These are phyloP conservation scores for Eueremaeus valkanovi DNA, from an alignment of 2,888 invertebrate genomes.

Conservation along the genomic window DNA sequence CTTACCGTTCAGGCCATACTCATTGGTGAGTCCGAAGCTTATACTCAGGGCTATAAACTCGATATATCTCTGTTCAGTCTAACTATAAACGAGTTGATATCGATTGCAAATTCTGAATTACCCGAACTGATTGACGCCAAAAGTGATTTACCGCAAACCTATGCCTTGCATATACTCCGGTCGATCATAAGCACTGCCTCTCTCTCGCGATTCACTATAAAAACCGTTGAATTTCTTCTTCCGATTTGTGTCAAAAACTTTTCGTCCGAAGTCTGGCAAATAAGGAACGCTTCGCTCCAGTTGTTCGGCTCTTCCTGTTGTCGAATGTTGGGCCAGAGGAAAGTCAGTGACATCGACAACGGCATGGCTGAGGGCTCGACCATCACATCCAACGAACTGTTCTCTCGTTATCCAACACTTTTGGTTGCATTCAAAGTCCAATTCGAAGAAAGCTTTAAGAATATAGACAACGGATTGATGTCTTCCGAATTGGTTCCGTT, in stretches of 20 bases:
- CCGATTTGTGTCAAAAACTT: conserved; percentile 37
- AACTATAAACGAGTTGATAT: conserved; percentile 20
- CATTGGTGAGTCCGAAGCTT: conserved; percentile 38
- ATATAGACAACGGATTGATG: not conserved
- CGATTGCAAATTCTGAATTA: not conserved
- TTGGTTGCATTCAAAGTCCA: conserved; percentile 19
- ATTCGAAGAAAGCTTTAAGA: conserved; percentile 5
- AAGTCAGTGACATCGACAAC: not conserved
- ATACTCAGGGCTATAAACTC: conserved; percentile 8
- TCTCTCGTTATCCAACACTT: conserved; percentile 34
- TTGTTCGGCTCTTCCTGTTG: conserved; percentile 36
- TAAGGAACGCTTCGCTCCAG: conserved; percentile 38
- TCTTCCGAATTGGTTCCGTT: conserved; percentile 36
- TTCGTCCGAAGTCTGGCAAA: conserved; percentile 28
- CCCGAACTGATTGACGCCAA: not conserved
- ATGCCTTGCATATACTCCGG: conserved; percentile 35
- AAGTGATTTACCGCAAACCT: conserved; percentile 37
- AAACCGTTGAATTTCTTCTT: conserved; percentile 35
- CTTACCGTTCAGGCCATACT: conserved; percentile 37
- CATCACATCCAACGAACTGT: conserved; percentile 36
- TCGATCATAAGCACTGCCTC: conserved; percentile 34
- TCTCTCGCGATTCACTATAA: conserved; percentile 22
- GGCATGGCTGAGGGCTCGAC: conserved; percentile 22
- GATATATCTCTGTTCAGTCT: conserved; percentile 24
- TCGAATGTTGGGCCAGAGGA: conserved; percentile 37